Evolutionary conservation across 2,888 invertebrate species (phyloP).

Genomic region (Drosophila limbata): DNA sequence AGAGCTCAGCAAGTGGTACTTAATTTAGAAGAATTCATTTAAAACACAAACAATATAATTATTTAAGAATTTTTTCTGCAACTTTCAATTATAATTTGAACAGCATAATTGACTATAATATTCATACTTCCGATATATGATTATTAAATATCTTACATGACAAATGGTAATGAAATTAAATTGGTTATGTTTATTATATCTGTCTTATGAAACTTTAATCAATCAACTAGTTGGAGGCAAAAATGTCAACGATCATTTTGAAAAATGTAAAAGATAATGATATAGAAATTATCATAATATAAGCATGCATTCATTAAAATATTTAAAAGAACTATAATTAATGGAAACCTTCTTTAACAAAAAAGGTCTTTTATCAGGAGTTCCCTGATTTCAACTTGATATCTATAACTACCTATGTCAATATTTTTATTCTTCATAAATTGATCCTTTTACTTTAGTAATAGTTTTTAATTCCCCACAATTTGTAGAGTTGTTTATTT

Average conservation of each 20-base stretch:
- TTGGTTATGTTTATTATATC: too few relatives aligned
- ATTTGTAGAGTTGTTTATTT: background rate
- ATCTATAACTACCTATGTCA: background rate
- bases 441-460: background rate
- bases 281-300: background rate
- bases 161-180: background rate
- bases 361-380: background rate
- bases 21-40: slow-evolving; percentile 14
- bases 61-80: slow-evolving; percentile 20
- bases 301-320: background rate
- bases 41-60: slow-evolving; percentile 27
- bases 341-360: background rate
- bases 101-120: background rate
- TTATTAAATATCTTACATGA: background rate
- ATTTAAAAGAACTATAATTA: background rate
- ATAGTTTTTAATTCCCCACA: background rate
- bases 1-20: slow-evolving; percentile 17
- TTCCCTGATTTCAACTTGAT: background rate
- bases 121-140: background rate
- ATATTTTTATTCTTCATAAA: background rate
- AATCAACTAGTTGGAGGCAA: too few relatives aligned
- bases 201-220: too few relatives aligned
- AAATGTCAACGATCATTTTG: background rate
- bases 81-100: slow-evolving; percentile 14
- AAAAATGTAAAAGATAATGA: background rate